Evolutionary conservation across 2,797 vertebrate genomes (phyloP).

Genomic region (Halcyon chelicuti): DNA sequence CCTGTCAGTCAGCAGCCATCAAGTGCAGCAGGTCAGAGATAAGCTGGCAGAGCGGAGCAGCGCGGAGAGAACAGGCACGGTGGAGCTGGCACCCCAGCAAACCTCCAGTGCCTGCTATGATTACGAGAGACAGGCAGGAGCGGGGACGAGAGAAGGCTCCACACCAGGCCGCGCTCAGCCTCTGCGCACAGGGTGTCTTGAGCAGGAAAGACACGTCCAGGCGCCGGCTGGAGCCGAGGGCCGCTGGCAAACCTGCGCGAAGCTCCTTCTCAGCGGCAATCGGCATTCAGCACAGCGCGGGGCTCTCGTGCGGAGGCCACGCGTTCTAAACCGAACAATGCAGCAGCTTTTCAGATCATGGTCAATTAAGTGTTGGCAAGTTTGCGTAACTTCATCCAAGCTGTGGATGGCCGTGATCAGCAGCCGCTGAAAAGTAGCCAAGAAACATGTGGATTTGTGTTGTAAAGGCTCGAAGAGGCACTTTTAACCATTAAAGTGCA

Average conservation of each 20-base stretch:
- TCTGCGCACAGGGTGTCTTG: background rate
- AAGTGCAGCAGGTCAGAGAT: background rate
- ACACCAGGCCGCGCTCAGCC: accelerated
- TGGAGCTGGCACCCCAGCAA: background rate
- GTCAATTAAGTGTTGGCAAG: slow-evolving; percentile 27
- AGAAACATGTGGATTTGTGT: slow-evolving; percentile 16
- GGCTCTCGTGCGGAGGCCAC: background rate
- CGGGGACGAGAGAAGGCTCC: background rate
- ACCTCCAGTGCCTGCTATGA: background rate
- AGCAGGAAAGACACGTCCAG: background rate
- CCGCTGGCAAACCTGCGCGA: background rate
- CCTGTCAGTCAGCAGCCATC: background rate
- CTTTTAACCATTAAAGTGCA: background rate
- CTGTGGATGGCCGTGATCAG: background rate
- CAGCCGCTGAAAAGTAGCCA: slow-evolving; percentile 20
- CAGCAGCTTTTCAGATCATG: slow-evolving; percentile 33
- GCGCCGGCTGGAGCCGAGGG: background rate
- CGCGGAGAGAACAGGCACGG: background rate
- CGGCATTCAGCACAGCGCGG: background rate
- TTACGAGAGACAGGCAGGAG: background rate
- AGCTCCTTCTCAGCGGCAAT: background rate
- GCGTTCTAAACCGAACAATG: background rate
- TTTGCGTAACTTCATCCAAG: background rate
- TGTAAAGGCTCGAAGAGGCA: background rate
- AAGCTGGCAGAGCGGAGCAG: background rate